Base-by-base conservation (phyloP, 2,797 vertebrate species). In the Hydrolagus colliei region DNA sequence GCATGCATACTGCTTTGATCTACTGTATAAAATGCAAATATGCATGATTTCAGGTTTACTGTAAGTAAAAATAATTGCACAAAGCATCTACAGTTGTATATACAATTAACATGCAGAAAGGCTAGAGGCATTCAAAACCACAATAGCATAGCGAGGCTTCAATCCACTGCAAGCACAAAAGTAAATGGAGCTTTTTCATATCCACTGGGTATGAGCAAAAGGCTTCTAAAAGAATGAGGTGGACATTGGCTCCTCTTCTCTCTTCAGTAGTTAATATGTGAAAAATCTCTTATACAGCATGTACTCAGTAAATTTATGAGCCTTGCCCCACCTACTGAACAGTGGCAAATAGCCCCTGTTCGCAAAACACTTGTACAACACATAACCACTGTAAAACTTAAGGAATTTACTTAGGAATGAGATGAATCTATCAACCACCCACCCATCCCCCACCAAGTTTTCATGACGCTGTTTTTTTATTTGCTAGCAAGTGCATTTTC, bases 61-160 rank as follows among this genome's bases (percentile, higher is more conserved):
- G 65, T 35, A 84, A 84, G 22, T 67, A 41, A 84, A 67, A 71
- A 84, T 22, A 84, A 84, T 84, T 71, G 65, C 65, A 84, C 9
- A 68, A 71, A 84, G 65, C 65, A 41, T 9, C 27, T 68, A 11
- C 41, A 84, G 18, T 52, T 52, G 41, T 52, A 52, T 41, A 35
- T 84, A 71, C 65, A 84, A 41, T 82, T 82, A 84, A 14, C 79
- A 71, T 84, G 65, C 79, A 84, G 35, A 84, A 84, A 4, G 9
- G 13, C 78, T n/a, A n/a, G 52, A 77, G n/a, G 75, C 75, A 13
- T 20, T 82, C 67, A 35, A 9, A 32, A 27, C 22, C 63, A 67
- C 62, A 82, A 62, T 63, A 16, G 67, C 41, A 59, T 63, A 82
- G 62, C 35, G 63, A 84, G 71, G 65, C 79, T 68, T 67, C 79